Conservation (phyloP, 2,888 invertebrate genomes). For the Zonitis immaculata region DNA sequence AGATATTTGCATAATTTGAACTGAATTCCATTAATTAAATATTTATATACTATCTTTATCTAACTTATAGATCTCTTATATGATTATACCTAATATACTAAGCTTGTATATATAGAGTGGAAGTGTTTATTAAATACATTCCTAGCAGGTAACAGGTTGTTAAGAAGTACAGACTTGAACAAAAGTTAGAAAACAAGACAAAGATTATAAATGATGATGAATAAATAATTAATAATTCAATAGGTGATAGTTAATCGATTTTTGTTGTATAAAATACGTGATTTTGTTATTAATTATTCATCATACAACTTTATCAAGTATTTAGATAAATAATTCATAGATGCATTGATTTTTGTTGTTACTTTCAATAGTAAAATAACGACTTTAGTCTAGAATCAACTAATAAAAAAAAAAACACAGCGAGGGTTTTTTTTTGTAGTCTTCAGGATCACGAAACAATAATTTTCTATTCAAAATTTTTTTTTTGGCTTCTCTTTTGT, state of each 20-base stretch:
- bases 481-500: background rate
- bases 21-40: background rate
- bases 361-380: too few relatives aligned
- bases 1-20: background rate
- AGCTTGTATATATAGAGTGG: background rate
- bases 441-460: background rate
- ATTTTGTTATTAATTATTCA: background rate
- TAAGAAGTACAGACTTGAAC: constrained; percentile 17
- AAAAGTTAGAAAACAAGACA: constrained; percentile 14
- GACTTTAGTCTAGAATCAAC: too few relatives aligned
- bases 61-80: background rate
- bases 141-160: constrained; percentile 20
- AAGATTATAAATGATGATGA: background rate
- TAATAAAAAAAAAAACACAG: too few relatives aligned
- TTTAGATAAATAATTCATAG: background rate
- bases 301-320: background rate
- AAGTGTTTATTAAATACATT: constrained; percentile 22
- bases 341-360: too few relatives aligned
- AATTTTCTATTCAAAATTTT: background rate
- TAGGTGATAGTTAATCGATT: too few relatives aligned
- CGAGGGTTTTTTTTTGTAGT: background rate
- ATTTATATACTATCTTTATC: constrained; percentile 1
- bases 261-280: too few relatives aligned
- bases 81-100: background rate
- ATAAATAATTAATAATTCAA: too few relatives aligned